Evolutionary conservation across 1,140 invertebrate species (phyloP), one percentile per base, ranked within the genome.

Genomic region (Drosophila suzukii): DNA sequence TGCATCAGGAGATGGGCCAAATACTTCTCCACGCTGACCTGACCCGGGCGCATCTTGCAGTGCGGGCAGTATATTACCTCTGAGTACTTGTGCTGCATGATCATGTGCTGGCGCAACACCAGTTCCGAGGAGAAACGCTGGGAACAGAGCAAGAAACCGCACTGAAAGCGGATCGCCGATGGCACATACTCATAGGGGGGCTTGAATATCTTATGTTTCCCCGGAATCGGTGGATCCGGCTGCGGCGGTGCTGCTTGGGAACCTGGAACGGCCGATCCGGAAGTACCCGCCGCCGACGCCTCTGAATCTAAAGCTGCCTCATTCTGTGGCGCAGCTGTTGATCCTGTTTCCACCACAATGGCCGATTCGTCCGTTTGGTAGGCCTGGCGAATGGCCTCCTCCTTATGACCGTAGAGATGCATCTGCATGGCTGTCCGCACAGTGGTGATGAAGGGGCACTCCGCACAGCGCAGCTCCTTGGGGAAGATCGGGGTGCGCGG

Each of bases 1-100:
- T 88, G 83, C 11, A 13, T 13, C 0, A 20, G 1, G 44, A 89
- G 47, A 20, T 88, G 83, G 6, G 46, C 20, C 1, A 89, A 0
- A 0, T 66, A 34, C n/a, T 51, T 62, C 0, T 79, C 63, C 0
- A 58, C 1, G 20, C 36, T 15, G 4, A 0, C 4, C 0, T 58
- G 13, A 0, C 30, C 8, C 4, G 0, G 5, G 41, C 17, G 2
- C 7, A n/a, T 11, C 3, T 2, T 0, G 44, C 83, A 88, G 44
- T 89, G 84, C 1, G 11, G 3, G 32, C 83, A 88, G 11, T 11
- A 34, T 0, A 44, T n/a, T 0, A 0, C 3, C 10, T 86, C 38
- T 1, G 1, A 34, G 27, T 80, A 77, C 5, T 2, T 27, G 36
- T 88, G 83, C 0, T 36, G 4, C 0, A 0, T 0, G 32, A 11